Evolutionary conservation across 2,888 invertebrate genomes (phyloP).

Genomic region (Drosophila putrida): DNA sequence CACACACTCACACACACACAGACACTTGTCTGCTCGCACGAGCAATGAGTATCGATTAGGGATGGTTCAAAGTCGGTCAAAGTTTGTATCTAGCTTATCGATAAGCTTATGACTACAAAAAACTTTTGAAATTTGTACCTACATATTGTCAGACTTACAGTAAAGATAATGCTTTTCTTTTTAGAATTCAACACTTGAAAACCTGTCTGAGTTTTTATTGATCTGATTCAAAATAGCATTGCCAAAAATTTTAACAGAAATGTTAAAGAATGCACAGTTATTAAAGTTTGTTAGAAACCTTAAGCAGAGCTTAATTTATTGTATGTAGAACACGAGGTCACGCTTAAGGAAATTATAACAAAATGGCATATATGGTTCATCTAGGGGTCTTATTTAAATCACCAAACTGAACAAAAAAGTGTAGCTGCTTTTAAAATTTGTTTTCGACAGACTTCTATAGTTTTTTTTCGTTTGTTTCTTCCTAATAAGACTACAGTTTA

Average conservation of each 20-base stretch:
- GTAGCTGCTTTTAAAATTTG: no score
- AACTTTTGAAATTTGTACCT: not conserved
- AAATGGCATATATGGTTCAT: no score
- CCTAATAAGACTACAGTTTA: no score
- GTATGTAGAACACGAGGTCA: no score
- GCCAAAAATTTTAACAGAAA: not conserved
- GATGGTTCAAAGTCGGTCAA: constrained; percentile 16
- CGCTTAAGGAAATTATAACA: no score
- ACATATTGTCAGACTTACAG: not conserved
- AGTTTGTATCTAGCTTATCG: not conserved
- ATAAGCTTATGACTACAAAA: no score
- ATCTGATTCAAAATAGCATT: not conserved
- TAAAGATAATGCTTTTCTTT: not conserved
- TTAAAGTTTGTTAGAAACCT: not conserved
- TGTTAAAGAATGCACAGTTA: not conserved
- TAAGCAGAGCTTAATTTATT: not conserved
- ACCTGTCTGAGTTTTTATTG: not conserved
- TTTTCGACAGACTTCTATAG: no score
- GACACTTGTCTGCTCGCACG: not conserved
- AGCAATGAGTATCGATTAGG: constrained; percentile 19
- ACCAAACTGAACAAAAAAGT: no score
- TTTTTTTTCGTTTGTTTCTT: no score
- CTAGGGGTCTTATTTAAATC: no score
- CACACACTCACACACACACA: not conserved
- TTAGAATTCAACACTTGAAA: not conserved